These are phyloP conservation scores for Betta splendens DNA, from an alignment of 2,797 vertebrate species.

Conservation along the genomic window DNA sequence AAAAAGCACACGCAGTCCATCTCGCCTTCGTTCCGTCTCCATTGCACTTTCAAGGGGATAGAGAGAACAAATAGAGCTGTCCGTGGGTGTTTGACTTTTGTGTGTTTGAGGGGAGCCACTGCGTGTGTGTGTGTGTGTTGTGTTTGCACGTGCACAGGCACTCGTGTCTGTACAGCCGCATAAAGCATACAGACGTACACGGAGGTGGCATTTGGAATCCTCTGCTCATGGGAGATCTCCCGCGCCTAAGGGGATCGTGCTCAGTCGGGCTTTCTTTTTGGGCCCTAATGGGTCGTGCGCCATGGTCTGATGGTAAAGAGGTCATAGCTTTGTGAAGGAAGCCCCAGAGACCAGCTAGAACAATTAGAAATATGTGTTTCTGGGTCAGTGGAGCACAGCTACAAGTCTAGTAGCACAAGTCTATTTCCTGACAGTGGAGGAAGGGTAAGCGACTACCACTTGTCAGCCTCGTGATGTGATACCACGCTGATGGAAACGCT, in stretches of 20 bases:
- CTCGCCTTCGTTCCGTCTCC: conserved; percentile 54
- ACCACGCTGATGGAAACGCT: conserved; percentile 25
- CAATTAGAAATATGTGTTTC: conserved; percentile 81
- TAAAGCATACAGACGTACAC: conserved; percentile 42
- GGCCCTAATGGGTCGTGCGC: conserved; percentile 47
- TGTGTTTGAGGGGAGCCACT: conserved; percentile 20
- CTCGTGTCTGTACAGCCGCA: conserved; percentile 32
- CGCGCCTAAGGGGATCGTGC: conserved; percentile 51
- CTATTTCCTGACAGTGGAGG: conserved; percentile 42
- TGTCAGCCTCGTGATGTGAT: conserved; percentile 46
- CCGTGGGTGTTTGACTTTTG: conserved; percentile 65
- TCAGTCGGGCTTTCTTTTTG: conserved; percentile 50
- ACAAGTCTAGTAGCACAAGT: conserved; percentile 51
- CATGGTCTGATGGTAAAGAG: conserved; percentile 67
- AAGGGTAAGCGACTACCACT: conserved; percentile 44
- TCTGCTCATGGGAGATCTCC: conserved; percentile 46
- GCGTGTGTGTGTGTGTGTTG: conserved; percentile 28
- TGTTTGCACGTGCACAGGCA: conserved; percentile 22
- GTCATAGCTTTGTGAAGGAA: conserved; percentile 61
- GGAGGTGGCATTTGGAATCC: conserved; percentile 59
- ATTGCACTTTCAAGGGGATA: conserved; percentile 63
- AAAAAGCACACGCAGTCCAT: conserved; percentile 64
- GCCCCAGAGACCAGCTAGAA: conserved; percentile 66
- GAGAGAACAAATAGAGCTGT: conserved; percentile 70
- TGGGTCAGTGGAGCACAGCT: conserved; percentile 75